Evolutionary conservation across 2,113 vertebrate genomes (phyloP).

Genomic region (Chelonoidis abingdonii): DNA sequence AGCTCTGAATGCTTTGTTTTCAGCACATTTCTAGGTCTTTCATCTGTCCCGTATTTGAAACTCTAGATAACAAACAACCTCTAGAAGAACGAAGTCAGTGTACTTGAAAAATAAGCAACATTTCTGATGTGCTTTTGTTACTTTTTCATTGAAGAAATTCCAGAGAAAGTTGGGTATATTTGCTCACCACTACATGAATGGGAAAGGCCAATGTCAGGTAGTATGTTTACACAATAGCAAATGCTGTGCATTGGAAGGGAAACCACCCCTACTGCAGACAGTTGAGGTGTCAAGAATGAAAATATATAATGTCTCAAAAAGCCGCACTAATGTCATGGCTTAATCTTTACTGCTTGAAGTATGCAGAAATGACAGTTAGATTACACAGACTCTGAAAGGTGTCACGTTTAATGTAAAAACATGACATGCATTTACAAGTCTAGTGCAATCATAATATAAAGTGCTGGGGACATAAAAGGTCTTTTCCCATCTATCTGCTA

Average conservation of each 20-base stretch:
- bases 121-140: background rate
- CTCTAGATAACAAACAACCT: background rate
- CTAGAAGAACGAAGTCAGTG: background rate
- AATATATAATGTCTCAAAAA: background rate
- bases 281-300: background rate
- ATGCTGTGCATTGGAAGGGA: background rate
- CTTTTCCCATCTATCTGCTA: background rate
- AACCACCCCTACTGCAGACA: background rate
- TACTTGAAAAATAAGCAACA: background rate
- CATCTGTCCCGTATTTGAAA: background rate
- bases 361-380: background rate
- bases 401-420: background rate
- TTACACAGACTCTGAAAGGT: background rate
- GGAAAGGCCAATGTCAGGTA: background rate
- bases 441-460: background rate
- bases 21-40: background rate
- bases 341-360: background rate
- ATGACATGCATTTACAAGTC: rapidly evolving
- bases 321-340: background rate
- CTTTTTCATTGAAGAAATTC: background rate
- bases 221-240: background rate
- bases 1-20: background rate
- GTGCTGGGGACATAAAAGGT: background rate
- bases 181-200: rapidly evolving
- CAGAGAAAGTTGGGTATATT: background rate